phyloP scores from a whole-genome alignment of 1,140 invertebrate genomes.

The Apocrypta bakeri region DNA sequence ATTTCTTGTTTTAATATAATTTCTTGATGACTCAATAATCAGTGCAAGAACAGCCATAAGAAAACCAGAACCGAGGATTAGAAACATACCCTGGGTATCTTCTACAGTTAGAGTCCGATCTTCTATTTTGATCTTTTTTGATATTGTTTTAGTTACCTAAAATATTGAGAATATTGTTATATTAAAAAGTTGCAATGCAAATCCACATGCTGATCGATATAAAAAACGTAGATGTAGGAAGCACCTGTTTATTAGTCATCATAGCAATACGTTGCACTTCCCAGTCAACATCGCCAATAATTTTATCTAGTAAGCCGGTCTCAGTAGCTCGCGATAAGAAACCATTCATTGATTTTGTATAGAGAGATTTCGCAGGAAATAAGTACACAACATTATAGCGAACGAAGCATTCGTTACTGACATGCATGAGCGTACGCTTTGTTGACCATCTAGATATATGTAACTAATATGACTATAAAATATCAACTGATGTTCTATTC shows the following conservation, averaged over 20 bases:
- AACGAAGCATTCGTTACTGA: constrained; percentile 82
- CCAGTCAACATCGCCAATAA: constrained; percentile 81
- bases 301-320: constrained; percentile 79
- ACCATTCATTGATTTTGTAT: constrained; percentile 76
- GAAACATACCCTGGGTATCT: constrained; percentile 86
- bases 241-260: constrained; percentile 74
- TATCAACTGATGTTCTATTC: not conserved
- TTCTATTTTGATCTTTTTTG: constrained; percentile 70
- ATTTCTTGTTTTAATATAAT: not conserved
- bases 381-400: constrained; percentile 79
- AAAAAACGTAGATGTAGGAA: constrained; percentile 13
- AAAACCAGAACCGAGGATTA: constrained; percentile 79
- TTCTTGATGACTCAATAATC: not conserved
- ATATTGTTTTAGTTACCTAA: constrained; percentile 49
- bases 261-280: constrained; percentile 76
- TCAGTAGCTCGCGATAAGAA: constrained; percentile 78
- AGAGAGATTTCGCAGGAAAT: constrained; percentile 78
- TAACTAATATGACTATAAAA: no score
- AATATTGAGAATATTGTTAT: not conserved
- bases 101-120: constrained; percentile 82
- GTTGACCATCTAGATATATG: constrained; percentile 65
- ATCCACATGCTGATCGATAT: not conserved
- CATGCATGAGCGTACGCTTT: constrained; percentile 79
- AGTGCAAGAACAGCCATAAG: constrained; percentile 5
- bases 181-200: not conserved